Evolutionary conservation across 2,797 vertebrate genomes (phyloP).

Genomic region (Melanotaenia parkinsoni): DNA sequence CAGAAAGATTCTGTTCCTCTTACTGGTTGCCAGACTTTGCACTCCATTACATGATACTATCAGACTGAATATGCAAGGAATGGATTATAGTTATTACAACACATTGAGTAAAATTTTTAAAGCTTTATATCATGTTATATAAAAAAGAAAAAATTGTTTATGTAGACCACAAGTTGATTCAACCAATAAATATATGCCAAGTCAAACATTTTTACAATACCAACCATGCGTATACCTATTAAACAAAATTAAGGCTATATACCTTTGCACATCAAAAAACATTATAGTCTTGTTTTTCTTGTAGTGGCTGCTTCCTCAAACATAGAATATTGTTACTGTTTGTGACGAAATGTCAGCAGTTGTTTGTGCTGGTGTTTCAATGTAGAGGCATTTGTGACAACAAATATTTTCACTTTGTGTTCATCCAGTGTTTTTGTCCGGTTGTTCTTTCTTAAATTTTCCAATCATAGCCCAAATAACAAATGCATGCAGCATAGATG

Average conservation of each 20-base stretch:
- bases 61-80: neutral
- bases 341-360: neutral
- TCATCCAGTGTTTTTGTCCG: neutral
- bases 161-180: neutral
- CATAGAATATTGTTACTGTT: neutral
- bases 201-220: neutral
- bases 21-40: neutral
- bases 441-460: too few relatives aligned
- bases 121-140: neutral
- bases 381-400: neutral
- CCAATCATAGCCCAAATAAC: too few relatives aligned
- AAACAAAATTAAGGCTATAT: neutral
- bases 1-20: conserved; percentile 6
- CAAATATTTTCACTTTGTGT: neutral
- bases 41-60: neutral
- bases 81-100: neutral
- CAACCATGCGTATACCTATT: neutral
- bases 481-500: too few relatives aligned
- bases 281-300: too few relatives aligned
- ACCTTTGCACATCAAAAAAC: too few relatives aligned
- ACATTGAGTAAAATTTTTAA: neutral
- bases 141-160: neutral
- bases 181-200: neutral
- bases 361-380: neutral
- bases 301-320: neutral